Conservation (phyloP, 1,140 invertebrate species). For the Caenorhabditis tropicalis region DNA sequence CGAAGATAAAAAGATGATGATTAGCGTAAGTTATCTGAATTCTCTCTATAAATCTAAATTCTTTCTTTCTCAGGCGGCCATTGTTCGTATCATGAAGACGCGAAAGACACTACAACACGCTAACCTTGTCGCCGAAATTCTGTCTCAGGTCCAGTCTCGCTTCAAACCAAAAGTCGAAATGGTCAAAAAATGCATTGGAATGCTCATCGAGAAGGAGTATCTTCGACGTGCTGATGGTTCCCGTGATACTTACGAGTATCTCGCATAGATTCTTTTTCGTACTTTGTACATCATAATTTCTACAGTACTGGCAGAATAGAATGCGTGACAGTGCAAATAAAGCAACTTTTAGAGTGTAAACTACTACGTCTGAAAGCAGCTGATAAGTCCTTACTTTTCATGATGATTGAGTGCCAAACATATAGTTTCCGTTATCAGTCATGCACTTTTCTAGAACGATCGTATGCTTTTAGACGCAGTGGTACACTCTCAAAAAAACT, state of each 20-base stretch:
- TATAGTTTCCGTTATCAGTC: no score
- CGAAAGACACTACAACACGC: slow-evolving; percentile 93
- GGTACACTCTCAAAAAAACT: no score
- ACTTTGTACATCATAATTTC: no score
- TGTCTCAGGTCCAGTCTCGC: slow-evolving; percentile 82
- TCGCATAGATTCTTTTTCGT: slow-evolving; percentile 71
- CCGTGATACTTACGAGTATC: slow-evolving; percentile 87
- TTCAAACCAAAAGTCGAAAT: slow-evolving; percentile 97
- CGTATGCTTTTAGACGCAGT: no score
- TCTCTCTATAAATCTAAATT: no score
- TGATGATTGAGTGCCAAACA: no score
- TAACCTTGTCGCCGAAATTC: slow-evolving; percentile 85
- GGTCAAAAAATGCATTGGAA: slow-evolving; percentile 99
- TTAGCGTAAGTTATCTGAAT: slow-evolving; percentile 79
- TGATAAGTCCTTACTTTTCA: no score
- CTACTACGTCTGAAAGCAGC: no score
- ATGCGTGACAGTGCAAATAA: no score
- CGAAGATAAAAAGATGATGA: slow-evolving; percentile 94
- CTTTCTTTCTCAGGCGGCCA: slow-evolving; percentile 79
- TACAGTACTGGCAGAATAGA: no score
- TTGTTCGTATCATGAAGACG: slow-evolving; percentile 99
- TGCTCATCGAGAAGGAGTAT: slow-evolving; percentile 99
- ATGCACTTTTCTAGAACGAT: no score
- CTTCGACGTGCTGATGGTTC: slow-evolving; percentile 92
- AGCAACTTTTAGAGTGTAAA: no score